Percentiles rank a stretch among this genome's conserved stretches.
These are phyloP conservation scores for Cylindroiulus punctatus DNA, from an alignment of 2,888 invertebrate genomes.

Conservation along the genomic window DNA sequence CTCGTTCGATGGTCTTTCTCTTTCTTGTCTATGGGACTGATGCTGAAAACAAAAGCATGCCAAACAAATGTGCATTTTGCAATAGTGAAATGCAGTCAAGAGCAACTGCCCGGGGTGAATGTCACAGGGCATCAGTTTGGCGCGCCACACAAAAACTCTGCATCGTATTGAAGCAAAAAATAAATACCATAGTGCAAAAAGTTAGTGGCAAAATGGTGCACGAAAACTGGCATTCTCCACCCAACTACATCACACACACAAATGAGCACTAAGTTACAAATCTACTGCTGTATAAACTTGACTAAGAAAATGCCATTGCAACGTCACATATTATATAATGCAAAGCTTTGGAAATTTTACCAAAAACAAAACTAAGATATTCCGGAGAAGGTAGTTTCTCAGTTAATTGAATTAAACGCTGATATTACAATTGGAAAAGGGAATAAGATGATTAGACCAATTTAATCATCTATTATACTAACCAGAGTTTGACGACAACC, in stretches of 20 bases:
- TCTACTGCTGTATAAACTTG: not conserved
- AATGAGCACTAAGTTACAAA: too few species aligned
- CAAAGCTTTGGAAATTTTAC: too few species aligned
- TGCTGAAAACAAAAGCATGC: conserved; percentile 56
- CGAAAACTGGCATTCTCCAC: not conserved
- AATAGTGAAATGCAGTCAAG: conserved; percentile 10
- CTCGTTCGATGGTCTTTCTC: conserved; percentile 21
- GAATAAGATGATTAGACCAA: too few species aligned
- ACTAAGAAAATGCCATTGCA: not conserved
- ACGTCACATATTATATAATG: not conserved
- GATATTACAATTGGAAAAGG: too few species aligned
- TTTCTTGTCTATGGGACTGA: conserved; percentile 55
- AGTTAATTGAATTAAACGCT: too few species aligned
- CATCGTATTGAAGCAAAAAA: not conserved
- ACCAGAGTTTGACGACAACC: too few species aligned
- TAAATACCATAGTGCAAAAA: not conserved
- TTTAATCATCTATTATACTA: too few species aligned
- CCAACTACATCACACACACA: not conserved
- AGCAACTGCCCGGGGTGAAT: too few species aligned
- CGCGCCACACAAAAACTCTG: too few species aligned
- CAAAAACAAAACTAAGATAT: too few species aligned
- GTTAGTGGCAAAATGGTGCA: not conserved
- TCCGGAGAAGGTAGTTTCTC: too few species aligned
- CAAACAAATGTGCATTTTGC: conserved; percentile 50
- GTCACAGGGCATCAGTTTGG: too few species aligned